A percentile compares a stretch with the other conserved stretches of the same genome.
Evolutionary conservation across 1,140 invertebrate genomes (phyloP).

Genomic region (Drosophila elegans): DNA sequence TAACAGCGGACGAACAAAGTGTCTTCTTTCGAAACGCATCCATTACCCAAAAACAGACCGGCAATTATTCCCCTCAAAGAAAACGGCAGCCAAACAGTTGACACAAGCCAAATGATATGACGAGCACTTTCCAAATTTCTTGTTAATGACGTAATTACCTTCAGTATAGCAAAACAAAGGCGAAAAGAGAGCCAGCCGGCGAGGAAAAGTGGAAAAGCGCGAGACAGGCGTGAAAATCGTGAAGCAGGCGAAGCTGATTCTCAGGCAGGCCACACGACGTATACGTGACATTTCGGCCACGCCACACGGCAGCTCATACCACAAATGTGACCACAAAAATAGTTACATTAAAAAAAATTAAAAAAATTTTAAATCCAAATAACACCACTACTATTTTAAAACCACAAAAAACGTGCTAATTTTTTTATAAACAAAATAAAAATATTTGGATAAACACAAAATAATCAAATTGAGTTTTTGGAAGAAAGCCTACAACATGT

Average conservation of each 20-base stretch:
- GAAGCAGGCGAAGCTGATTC: slow-evolving; percentile 30
- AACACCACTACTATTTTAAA: too few species aligned
- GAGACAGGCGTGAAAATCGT: slow-evolving; percentile 27
- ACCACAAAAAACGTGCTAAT: too few species aligned
- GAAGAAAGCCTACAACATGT: too few species aligned
- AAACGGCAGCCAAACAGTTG: slow-evolving; percentile 29
- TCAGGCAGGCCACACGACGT: slow-evolving; percentile 74
- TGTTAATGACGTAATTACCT: slow-evolving; percentile 79
- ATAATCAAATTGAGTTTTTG: too few species aligned
- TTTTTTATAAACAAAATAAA: too few species aligned
- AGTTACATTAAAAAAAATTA: neutral
- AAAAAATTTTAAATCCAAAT: neutral
- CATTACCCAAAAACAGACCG: slow-evolving; percentile 12
- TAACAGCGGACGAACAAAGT: neutral
- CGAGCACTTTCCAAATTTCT: slow-evolving; percentile 70
- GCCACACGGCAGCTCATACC: slow-evolving; percentile 26
- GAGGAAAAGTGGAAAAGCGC: slow-evolving; percentile 25
- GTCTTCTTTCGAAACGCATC: slow-evolving; percentile 7
- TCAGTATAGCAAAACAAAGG: slow-evolving; percentile 32
- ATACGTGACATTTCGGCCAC: slow-evolving; percentile 79
- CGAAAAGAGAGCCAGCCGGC: slow-evolving; percentile 1
- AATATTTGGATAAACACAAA: too few species aligned
- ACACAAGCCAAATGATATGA: slow-evolving; percentile 53
- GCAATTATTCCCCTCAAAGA: slow-evolving; percentile 19
- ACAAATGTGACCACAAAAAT: slow-evolving; percentile 4